Conservation (phyloP, 2,888 invertebrate species). For the Drosophila meridiana region DNA sequence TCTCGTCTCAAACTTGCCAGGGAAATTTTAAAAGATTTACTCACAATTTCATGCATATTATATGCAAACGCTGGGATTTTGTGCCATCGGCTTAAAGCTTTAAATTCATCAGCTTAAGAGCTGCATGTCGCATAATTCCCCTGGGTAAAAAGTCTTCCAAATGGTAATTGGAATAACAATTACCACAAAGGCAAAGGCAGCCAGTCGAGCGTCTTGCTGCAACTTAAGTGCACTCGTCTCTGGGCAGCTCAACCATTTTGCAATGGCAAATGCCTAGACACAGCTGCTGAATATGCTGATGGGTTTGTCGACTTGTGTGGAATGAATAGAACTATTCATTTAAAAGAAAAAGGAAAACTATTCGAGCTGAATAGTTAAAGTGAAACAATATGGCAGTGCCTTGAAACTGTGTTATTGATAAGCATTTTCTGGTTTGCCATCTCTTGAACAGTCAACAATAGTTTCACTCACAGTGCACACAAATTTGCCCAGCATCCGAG, state of each 20-base stretch:
- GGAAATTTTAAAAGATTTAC: background rate
- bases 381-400: background rate
- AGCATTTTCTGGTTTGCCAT: background rate
- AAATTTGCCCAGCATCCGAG: slow-evolving; percentile 28
- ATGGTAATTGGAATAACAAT: slow-evolving; percentile 51
- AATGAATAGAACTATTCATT: background rate
- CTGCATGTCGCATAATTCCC: background rate
- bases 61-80: background rate
- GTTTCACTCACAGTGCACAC: slow-evolving; percentile 20
- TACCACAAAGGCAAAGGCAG: slow-evolving; percentile 4
- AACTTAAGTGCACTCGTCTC: slow-evolving; percentile 64
- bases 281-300: background rate
- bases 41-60: background rate
- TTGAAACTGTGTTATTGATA: slow-evolving; percentile 5
- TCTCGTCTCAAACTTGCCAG: slow-evolving; percentile 13
- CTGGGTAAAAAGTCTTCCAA: slow-evolving; percentile 44
- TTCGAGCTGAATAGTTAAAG: background rate
- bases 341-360: background rate
- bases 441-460: background rate
- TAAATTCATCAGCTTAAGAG: slow-evolving; percentile 39
- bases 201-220: slow-evolving; percentile 21
- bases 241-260: slow-evolving; percentile 23
- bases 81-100: slow-evolving; percentile 12
- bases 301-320: slow-evolving; percentile 11
- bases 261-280: slow-evolving; percentile 5